Evolutionary conservation across 2,113 vertebrate genomes (phyloP).

Genomic region (Cottus gobio): DNA sequence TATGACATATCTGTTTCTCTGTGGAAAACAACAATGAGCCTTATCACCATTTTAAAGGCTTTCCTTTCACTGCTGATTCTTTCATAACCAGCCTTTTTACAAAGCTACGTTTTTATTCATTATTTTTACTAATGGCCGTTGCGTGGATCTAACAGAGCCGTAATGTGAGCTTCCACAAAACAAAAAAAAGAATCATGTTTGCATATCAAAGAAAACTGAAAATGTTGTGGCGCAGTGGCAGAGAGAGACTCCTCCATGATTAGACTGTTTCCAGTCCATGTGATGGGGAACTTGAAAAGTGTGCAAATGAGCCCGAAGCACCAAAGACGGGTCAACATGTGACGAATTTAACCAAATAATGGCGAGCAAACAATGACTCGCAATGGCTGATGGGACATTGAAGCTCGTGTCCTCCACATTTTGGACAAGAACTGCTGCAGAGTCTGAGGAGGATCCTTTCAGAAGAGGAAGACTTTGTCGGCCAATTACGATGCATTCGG

Average conservation of each 20-base stretch:
- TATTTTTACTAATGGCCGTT: neutral
- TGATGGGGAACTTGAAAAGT: slow-evolving; percentile 9
- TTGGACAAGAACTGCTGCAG: neutral
- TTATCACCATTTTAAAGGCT: slow-evolving; percentile 30
- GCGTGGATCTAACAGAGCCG: slow-evolving; percentile 12
- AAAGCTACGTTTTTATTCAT: slow-evolving; percentile 7
- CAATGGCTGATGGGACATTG: neutral
- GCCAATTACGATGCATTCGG: neutral
- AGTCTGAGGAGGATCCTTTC: slow-evolving; percentile 1
- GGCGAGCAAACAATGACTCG: neutral
- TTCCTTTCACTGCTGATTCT: slow-evolving; percentile 27
- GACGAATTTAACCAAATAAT: neutral
- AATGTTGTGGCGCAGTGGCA: neutral
- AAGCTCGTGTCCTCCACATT: neutral
- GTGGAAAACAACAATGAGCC: slow-evolving; percentile 35
- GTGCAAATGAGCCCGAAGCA: neutral
- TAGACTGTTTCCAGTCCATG: slow-evolving; percentile 14
- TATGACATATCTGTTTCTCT: slow-evolving; percentile 36
- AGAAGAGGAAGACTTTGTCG: neutral
- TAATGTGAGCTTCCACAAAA: slow-evolving; percentile 23
- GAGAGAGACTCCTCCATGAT: neutral
- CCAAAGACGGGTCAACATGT: too few species aligned
- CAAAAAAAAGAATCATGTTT: slow-evolving; percentile 20
- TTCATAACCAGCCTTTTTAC: slow-evolving; percentile 29
- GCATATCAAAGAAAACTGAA: slow-evolving; percentile 36